Conservation (phyloP, 2,888 invertebrate species). For the Euzetes globulus region DNA sequence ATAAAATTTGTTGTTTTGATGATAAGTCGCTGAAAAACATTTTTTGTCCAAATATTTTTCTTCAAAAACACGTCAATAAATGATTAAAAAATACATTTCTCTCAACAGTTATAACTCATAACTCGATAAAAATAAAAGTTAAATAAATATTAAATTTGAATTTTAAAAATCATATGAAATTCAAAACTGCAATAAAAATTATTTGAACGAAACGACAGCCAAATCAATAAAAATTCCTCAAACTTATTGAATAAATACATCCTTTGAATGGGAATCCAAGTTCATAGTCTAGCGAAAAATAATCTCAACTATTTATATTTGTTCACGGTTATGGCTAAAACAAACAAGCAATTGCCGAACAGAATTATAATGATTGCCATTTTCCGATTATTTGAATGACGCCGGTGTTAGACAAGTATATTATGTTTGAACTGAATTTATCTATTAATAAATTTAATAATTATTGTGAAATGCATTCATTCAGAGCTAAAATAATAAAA, state of each 20-base stretch:
- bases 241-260: not conserved
- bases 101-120: not conserved
- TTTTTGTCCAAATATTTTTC: slow-evolving; percentile 26
- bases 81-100: not conserved
- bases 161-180: not conserved
- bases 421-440: no score
- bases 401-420: no score
- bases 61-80: not conserved
- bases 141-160: slow-evolving; percentile 14
- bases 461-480: slow-evolving; percentile 45
- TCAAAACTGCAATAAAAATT: not conserved
- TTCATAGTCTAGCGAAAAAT: no score
- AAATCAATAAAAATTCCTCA: not conserved
- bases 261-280: no score
- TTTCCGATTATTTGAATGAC: no score
- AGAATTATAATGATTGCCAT: no score
- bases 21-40: no score
- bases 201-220: not conserved
- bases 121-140: not conserved
- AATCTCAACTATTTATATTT: no score
- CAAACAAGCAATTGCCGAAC: no score
- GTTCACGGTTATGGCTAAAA: no score
- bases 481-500: slow-evolving; percentile 44
- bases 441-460: not conserved
- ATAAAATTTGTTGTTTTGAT: no score